phyloP scores from a whole-genome alignment of 1,140 invertebrate genomes.

The Phymastichus coffea region DNA sequence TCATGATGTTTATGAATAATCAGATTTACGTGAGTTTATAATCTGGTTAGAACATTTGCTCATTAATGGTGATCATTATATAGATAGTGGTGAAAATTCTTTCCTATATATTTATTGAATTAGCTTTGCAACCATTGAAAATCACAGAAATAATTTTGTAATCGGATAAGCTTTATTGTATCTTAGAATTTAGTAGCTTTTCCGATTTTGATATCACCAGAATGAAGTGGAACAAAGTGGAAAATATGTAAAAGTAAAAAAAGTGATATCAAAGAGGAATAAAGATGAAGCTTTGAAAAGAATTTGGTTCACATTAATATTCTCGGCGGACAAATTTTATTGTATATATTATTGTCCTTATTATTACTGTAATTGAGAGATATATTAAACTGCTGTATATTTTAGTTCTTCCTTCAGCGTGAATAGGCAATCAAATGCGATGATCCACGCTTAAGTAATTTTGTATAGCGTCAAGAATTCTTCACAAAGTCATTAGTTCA shows the following conservation, averaged over 20 bases:
- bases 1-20: too few relatives aligned
- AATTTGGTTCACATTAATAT: constrained; percentile 4
- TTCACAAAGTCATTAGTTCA: constrained; percentile 56
- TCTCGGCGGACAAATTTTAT: constrained; percentile 2
- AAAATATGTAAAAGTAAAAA: neutral
- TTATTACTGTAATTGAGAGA: constrained; percentile 2
- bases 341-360: constrained; percentile 23
- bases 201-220: too few relatives aligned
- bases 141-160: too few relatives aligned
- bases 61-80: too few relatives aligned
- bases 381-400: constrained; percentile 13
- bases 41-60: too few relatives aligned
- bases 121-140: too few relatives aligned
- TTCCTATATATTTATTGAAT: too few relatives aligned
- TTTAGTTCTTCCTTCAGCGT: constrained; percentile 16
- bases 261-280: neutral
- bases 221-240: neutral
- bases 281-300: neutral
- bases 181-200: too few relatives aligned
- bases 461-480: constrained; percentile 36
- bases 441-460: constrained; percentile 8
- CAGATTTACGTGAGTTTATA: too few relatives aligned
- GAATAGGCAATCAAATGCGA: constrained; percentile 7
- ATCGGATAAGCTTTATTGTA: too few relatives aligned
- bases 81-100: too few relatives aligned